Percentiles rank a stretch among this genome's conserved stretches.
These are phyloP conservation scores for Koerneria pararmatus DNA, from an alignment of 2,888 invertebrate genomes.

Conservation along the genomic window DNA sequence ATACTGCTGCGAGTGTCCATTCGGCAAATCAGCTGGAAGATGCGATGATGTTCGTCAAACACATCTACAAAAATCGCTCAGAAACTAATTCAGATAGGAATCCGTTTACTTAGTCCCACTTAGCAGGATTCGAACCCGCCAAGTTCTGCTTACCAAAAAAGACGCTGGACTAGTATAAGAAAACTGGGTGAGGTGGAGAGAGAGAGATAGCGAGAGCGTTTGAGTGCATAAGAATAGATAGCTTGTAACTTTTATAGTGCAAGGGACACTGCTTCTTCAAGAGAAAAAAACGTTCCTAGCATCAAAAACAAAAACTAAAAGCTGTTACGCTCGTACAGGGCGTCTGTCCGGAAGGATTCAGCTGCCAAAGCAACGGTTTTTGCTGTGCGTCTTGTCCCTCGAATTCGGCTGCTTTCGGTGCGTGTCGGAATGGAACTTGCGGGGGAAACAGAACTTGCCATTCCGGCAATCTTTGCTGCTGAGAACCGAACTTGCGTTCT, in stretches of 20 bases:
- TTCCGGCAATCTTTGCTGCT: slow-evolving; percentile 55
- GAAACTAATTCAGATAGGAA: too few species aligned
- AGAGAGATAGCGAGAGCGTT: background rate
- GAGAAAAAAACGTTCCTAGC: too few species aligned
- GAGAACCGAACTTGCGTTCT: too few species aligned
- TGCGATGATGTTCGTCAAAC: slow-evolving; percentile 43
- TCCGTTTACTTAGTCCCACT: background rate
- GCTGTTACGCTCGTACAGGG: slow-evolving; percentile 28
- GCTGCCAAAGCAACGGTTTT: slow-evolving; percentile 47
- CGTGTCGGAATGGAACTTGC: slow-evolving; percentile 43
- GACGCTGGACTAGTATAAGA: background rate
- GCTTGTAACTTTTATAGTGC: too few species aligned
- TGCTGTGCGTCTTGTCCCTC: slow-evolving; percentile 53
- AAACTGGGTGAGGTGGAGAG: background rate
- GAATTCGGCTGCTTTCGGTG: slow-evolving; percentile 45
- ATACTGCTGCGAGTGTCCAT: slow-evolving; percentile 55
- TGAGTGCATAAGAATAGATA: background rate
- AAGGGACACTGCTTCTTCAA: too few species aligned
- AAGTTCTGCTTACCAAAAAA: background rate
- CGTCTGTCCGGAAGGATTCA: slow-evolving; percentile 46
- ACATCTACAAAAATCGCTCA: too few species aligned
- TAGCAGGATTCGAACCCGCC: background rate
- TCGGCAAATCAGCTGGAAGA: slow-evolving; percentile 47
- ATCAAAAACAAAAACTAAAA: background rate
- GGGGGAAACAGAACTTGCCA: slow-evolving; percentile 45